phyloP scores from a whole-genome alignment of 2,888 invertebrate species.

The Ectropis crepuscularia region DNA sequence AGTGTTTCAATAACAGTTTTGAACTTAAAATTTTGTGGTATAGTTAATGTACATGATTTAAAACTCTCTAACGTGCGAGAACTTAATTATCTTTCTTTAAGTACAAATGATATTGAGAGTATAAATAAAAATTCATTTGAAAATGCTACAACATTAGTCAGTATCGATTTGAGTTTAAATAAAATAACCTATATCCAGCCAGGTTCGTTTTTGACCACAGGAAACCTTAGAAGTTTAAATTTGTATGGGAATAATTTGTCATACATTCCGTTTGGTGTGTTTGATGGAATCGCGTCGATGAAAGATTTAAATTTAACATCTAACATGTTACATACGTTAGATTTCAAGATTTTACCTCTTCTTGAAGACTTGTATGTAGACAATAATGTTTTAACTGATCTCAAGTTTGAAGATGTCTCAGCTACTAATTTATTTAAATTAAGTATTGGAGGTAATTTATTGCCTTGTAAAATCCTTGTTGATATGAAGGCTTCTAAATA shows the following conservation, averaged over 20 bases:
- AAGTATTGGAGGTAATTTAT: constrained; percentile 43
- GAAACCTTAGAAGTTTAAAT: constrained; percentile 29
- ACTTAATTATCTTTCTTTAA: constrained; percentile 36
- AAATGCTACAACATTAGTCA: constrained; percentile 31
- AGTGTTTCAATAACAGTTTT: constrained; percentile 30
- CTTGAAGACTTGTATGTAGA: constrained; percentile 35
- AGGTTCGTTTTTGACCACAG: constrained; percentile 39
- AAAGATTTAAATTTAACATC: constrained; percentile 35
- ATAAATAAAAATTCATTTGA: constrained; percentile 43
- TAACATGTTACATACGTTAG: constrained; percentile 39
- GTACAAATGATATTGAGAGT: constrained; percentile 35
- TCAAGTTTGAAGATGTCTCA: constrained; percentile 36
- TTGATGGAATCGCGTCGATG: constrained; percentile 39
- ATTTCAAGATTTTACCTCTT: constrained; percentile 36
- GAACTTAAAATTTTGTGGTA: constrained; percentile 38
- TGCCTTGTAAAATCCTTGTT: constrained; percentile 39
- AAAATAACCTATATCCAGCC: constrained; percentile 42
- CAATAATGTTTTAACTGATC: constrained; percentile 36
- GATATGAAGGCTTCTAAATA: constrained; percentile 33
- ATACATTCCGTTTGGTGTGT: constrained; percentile 40
- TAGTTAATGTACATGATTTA: constrained; percentile 32
- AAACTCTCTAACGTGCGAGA: constrained; percentile 31
- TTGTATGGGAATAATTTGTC: constrained; percentile 38
- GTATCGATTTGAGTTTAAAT: constrained; percentile 43
- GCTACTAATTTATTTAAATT: constrained; percentile 26